These are phyloP conservation scores for Acanthococcus lagerstroemiae DNA, from an alignment of 2,888 invertebrate species.

Conservation along the genomic window DNA sequence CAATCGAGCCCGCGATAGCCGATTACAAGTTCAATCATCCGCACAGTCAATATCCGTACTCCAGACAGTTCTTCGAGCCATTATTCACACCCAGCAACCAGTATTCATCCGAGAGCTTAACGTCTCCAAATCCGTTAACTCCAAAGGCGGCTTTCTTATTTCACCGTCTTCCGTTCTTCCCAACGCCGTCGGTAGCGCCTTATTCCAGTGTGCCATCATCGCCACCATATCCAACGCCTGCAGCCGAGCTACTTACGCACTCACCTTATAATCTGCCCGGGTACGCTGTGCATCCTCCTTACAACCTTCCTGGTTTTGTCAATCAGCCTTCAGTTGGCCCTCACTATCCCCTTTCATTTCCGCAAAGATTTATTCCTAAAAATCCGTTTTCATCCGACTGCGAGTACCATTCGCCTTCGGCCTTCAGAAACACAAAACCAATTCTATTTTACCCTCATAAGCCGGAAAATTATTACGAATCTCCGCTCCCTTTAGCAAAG, in stretches of 20 bases:
- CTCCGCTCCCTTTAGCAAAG: neutral
- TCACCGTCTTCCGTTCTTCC: conserved; percentile 16
- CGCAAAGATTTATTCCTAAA: conserved; percentile 4
- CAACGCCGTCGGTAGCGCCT: neutral
- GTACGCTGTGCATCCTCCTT: neutral
- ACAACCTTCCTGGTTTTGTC: neutral
- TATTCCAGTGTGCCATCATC: no score
- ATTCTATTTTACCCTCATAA: neutral
- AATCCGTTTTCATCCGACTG: conserved; percentile 10
- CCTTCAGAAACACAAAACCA: conserved; percentile 9
- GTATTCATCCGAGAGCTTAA: conserved; percentile 4
- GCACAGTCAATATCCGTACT: conserved; percentile 11
- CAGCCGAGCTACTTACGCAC: no score
- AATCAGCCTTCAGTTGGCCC: neutral
- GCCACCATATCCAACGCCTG: neutral
- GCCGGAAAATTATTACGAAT: conserved; percentile 10
- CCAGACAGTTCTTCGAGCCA: conserved; percentile 22
- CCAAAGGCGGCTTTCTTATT: conserved; percentile 8
- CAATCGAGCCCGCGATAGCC: conserved; percentile 2
- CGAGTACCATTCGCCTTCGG: conserved; percentile 12
- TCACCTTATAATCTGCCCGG: conserved; percentile 4
- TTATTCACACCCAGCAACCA: conserved; percentile 1
- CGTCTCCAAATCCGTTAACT: neutral
- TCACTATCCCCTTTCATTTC: conserved; percentile 1
- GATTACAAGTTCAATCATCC: conserved; percentile 7